These are phyloP conservation scores for Myotis vivesi DNA, from an alignment of 2,797 vertebrate genomes.

Conservation along the genomic window DNA sequence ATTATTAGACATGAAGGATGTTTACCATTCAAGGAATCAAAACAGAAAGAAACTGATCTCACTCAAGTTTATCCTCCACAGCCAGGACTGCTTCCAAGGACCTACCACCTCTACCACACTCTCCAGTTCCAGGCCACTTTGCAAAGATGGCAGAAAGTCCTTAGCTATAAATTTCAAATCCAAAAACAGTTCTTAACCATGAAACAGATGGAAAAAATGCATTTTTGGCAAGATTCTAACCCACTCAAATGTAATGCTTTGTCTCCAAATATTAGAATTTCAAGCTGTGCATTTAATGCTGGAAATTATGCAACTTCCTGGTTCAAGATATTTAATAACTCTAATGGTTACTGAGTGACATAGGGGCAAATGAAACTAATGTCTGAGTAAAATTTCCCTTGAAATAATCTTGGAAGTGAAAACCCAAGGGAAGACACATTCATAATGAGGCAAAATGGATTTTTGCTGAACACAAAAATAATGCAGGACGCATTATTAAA, in stretches of 20 bases:
- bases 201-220: conserved; percentile 59
- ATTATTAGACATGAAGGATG: neutral
- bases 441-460: conserved; percentile 70
- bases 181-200: conserved; percentile 20
- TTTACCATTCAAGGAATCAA: neutral
- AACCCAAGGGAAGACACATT: conserved; percentile 47
- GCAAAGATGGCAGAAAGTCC: conserved; percentile 25
- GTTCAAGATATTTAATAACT: conserved; percentile 64
- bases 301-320: conserved; percentile 68
- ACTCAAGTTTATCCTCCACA: neutral
- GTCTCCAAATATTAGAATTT: conserved; percentile 66
- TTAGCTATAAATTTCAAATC: conserved; percentile 4
- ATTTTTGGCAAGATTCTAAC: conserved; percentile 47
- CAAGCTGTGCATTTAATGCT: conserved; percentile 64
- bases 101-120: neutral
- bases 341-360: conserved; percentile 70
- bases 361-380: conserved; percentile 58
- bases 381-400: conserved; percentile 62
- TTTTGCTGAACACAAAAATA: conserved; percentile 67
- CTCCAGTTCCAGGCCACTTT: neutral
- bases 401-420: conserved; percentile 60
- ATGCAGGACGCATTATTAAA: conserved; percentile 39
- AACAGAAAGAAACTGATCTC: neutral
- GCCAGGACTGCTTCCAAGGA: neutral
- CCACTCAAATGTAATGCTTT: conserved; percentile 57